Percentiles rank a stretch among this genome's conserved stretches.
Conservation (phyloP, 2,797 vertebrate genomes). For the Gambusia yucatana region DNA sequence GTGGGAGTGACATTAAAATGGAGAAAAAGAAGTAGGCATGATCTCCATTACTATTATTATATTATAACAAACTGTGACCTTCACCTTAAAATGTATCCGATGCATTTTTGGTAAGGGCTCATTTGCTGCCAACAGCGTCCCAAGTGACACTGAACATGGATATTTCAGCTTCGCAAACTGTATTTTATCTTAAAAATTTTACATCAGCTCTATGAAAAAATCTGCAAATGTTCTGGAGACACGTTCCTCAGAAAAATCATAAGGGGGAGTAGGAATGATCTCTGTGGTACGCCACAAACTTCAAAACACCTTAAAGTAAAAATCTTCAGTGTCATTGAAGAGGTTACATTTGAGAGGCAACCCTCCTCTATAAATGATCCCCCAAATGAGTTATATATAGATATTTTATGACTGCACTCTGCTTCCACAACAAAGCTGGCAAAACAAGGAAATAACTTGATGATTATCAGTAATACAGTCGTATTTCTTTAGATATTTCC, state of each 20-base stretch:
- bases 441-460: background rate
- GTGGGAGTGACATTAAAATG: background rate
- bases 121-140: background rate
- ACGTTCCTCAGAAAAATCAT: background rate
- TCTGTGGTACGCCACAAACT: background rate
- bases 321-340: background rate
- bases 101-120: background rate
- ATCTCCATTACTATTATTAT: background rate
- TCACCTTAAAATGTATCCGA: background rate
- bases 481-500: background rate
- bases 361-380: background rate
- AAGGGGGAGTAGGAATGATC: background rate
- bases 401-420: background rate
- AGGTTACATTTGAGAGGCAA: background rate
- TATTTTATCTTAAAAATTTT: background rate
- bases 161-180: background rate
- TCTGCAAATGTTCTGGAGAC: background rate
- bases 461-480: background rate
- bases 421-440: background rate
- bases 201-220: background rate
- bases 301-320: background rate
- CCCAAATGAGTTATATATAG: background rate
- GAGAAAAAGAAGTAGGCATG: background rate
- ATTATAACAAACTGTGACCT: background rate
- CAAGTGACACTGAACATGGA: background rate